A percentile compares a stretch with the other conserved stretches of the same genome.
These are phyloP conservation scores for Caradrina clavipalpis DNA, from an alignment of 2,888 invertebrate species.

Conservation along the genomic window DNA sequence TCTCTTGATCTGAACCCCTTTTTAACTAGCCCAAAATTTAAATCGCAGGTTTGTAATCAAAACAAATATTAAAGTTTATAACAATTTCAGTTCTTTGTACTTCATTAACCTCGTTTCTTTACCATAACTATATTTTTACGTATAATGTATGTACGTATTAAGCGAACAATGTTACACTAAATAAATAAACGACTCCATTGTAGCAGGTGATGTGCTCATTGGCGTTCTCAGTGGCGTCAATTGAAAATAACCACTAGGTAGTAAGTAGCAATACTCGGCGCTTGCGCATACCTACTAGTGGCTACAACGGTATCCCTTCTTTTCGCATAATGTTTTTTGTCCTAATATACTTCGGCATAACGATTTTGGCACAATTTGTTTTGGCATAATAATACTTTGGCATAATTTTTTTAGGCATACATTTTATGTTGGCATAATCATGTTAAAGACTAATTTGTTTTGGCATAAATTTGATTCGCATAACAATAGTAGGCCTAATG, in stretches of 20 bases:
- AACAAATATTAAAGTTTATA: not conserved
- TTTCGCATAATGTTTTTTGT: too few relatives aligned
- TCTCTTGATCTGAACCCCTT: too few relatives aligned
- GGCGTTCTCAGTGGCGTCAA: slow-evolving; percentile 34
- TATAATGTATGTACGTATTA: not conserved
- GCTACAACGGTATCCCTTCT: too few relatives aligned
- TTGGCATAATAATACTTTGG: too few relatives aligned
- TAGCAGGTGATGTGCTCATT: slow-evolving; percentile 53
- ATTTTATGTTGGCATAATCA: too few relatives aligned
- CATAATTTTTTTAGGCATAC: too few relatives aligned
- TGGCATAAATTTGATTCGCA: too few relatives aligned
- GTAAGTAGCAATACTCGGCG: slow-evolving; percentile 28
- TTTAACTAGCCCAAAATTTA: not conserved
- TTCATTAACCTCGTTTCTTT: slow-evolving; percentile 11
- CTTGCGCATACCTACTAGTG: too few relatives aligned
- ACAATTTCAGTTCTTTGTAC: not conserved
- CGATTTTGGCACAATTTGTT: too few relatives aligned
- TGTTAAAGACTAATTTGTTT: too few relatives aligned
- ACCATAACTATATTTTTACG: not conserved
- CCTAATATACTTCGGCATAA: too few relatives aligned
- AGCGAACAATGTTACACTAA: slow-evolving; percentile 62
- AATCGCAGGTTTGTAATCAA: not conserved
- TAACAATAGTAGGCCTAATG: too few relatives aligned
- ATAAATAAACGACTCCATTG: slow-evolving; percentile 55
- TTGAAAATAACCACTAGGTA: slow-evolving; percentile 48